These are phyloP conservation scores for Oxyruncus cristatus DNA, from an alignment of 2,113 vertebrate genomes.

Conservation along the genomic window DNA sequence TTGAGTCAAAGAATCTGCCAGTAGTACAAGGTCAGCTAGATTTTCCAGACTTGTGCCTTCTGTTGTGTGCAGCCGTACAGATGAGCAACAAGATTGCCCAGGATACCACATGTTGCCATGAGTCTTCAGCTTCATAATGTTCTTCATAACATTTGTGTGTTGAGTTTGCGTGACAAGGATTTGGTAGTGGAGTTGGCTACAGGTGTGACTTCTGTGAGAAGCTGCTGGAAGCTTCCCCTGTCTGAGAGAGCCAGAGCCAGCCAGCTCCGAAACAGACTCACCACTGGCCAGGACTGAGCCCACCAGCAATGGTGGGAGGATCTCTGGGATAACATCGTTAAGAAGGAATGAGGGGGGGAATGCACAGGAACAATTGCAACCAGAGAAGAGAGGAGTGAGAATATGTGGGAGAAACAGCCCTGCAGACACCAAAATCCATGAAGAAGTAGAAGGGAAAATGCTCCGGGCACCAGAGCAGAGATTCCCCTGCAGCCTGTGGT, in stretches of 20 bases:
- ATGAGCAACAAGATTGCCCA: not conserved
- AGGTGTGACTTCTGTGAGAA: not conserved
- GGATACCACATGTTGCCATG: not conserved
- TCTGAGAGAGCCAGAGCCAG: not conserved
- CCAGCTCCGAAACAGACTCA: not conserved
- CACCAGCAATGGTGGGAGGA: rapidly evolving
- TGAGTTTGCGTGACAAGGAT: not conserved
- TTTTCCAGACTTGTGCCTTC: not conserved
- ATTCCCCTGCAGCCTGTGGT: not conserved
- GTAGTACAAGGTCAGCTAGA: not conserved
- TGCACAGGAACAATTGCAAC: not conserved
- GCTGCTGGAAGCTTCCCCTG: not conserved
- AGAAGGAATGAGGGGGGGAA: not conserved
- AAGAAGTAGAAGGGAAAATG: not conserved
- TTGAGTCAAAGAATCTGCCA: not conserved
- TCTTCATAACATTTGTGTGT: not conserved
- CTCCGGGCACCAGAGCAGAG: not conserved
- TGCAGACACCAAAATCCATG: not conserved
- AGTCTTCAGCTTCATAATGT: not conserved
- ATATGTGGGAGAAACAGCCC: not conserved
- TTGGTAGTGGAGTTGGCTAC: not conserved
- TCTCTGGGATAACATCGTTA: not conserved
- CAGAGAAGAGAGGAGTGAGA: not conserved
- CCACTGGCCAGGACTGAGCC: not conserved
- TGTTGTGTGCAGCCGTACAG: not conserved